A percentile compares a stretch with the other conserved stretches of the same genome.
phyloP scores from a whole-genome alignment of 1,140 invertebrate genomes.

The Himalopsyche phryganea region DNA sequence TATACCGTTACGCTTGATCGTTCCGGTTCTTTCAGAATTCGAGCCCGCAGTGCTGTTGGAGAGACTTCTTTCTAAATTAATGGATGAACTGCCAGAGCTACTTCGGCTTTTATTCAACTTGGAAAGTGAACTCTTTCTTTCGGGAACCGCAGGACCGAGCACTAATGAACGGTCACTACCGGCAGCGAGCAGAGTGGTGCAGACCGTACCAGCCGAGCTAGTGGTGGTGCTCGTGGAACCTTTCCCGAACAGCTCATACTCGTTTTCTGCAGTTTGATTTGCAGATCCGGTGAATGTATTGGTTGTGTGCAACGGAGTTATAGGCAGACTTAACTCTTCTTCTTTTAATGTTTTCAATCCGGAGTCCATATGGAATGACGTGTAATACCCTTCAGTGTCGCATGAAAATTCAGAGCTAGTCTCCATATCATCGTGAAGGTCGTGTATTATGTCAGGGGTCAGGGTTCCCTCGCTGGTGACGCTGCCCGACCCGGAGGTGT shows the following conservation, averaged over 20 bases:
- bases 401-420: conserved; percentile 92
- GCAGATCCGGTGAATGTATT: conserved; percentile 58
- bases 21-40: conserved; percentile 52
- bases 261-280: conserved; percentile 71
- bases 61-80: conserved; percentile 57
- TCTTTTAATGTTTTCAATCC: conserved; percentile 83
- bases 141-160: conserved; percentile 68
- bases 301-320: conserved; percentile 61
- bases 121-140: conserved; percentile 67
- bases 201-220: conserved; percentile 85
- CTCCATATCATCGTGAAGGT: conserved; percentile 79
- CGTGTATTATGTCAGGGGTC: conserved; percentile 74
- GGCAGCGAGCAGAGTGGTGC: conserved; percentile 69
- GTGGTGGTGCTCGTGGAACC: conserved; percentile 86
- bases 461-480: conserved; percentile 81
- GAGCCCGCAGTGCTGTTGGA: conserved; percentile 55
- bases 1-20: conserved; percentile 52
- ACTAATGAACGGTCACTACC: conserved; percentile 55
- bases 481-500: conserved; percentile 75
- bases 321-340: conserved; percentile 61
- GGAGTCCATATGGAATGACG: conserved; percentile 94
- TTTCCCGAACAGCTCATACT: conserved; percentile 85
- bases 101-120: conserved; percentile 50
- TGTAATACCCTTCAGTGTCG: conserved; percentile 96
- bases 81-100: conserved; percentile 50